Conservation (phyloP, 2,797 vertebrate genomes). For the Anabacerthia variegaticeps region DNA sequence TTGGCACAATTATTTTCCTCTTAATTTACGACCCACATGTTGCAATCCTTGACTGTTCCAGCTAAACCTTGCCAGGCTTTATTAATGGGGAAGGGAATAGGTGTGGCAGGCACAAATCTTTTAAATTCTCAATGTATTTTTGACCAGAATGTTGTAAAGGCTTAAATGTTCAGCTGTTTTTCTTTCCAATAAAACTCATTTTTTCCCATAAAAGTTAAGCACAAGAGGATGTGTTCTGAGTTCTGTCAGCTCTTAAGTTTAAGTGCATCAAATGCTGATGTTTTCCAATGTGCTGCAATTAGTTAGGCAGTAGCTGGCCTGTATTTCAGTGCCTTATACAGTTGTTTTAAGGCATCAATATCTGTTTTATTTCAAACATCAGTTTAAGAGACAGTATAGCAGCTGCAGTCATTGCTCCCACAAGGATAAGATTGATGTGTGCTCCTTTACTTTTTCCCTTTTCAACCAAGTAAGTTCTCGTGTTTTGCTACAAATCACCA, state of each 20-base stretch:
- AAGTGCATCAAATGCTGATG: neutral
- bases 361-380: neutral
- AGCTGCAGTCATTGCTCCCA: constrained; percentile 1
- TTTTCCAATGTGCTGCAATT: neutral
- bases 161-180: neutral
- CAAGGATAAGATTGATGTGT: neutral
- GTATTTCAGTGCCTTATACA: neutral
- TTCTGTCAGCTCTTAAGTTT: neutral
- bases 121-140: neutral
- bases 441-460: neutral
- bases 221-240: neutral
- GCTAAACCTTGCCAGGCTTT: neutral
- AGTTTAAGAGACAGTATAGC: neutral
- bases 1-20: neutral
- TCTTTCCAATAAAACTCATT: neutral
- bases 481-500: neutral
- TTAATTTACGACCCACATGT: neutral
- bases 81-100: constrained; percentile 10
- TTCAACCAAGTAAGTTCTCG: neutral
- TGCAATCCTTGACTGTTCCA: neutral
- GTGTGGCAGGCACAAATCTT: neutral
- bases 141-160: neutral
- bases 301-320: neutral
- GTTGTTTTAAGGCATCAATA: neutral
- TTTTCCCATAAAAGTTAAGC: neutral